Percentiles rank a stretch among this genome's conserved stretches.
These are phyloP conservation scores for Proales similis DNA, from an alignment of 1,140 invertebrate genomes.

Conservation along the genomic window DNA sequence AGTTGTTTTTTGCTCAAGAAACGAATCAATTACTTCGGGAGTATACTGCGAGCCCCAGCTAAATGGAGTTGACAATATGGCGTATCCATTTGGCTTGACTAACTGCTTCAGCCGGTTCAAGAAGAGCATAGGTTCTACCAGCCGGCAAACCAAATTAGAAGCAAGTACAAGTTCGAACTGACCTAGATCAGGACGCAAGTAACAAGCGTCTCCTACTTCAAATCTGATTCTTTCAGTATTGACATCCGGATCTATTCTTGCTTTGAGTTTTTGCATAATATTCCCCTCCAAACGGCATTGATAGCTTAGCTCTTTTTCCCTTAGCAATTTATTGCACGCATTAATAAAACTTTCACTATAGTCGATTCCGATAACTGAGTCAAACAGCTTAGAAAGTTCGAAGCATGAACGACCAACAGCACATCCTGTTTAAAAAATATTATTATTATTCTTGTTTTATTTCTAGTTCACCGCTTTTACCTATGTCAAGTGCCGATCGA, in stretches of 20 bases:
- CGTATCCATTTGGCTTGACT: slow-evolving; percentile 41
- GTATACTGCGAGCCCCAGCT: slow-evolving; percentile 49
- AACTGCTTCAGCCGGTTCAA: slow-evolving; percentile 42
- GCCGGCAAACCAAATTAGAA: slow-evolving; percentile 50
- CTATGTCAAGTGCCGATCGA: no score
- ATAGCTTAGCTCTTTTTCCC: slow-evolving; percentile 39
- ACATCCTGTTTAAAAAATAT: no score
- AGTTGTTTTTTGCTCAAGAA: background rate
- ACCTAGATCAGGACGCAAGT: slow-evolving; percentile 45
- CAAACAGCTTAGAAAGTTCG: slow-evolving; percentile 46
- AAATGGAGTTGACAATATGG: slow-evolving; percentile 51
- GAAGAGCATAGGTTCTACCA: slow-evolving; percentile 47
- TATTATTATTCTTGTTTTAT: no score
- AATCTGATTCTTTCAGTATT: slow-evolving; percentile 39
- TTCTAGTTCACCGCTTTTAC: no score
- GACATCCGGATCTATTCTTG: slow-evolving; percentile 41
- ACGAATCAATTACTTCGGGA: slow-evolving; percentile 42
- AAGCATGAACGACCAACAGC: slow-evolving; percentile 51
- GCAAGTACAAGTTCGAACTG: slow-evolving; percentile 50
- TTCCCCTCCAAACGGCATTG: slow-evolving; percentile 39
- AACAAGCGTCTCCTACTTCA: slow-evolving; percentile 48
- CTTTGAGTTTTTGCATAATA: slow-evolving; percentile 40
- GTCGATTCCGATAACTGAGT: slow-evolving; percentile 50
- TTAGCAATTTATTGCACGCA: slow-evolving; percentile 45
- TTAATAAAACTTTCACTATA: slow-evolving; percentile 50